Percentiles rank a stretch among this genome's conserved stretches.
phyloP scores from a whole-genome alignment of 1,140 invertebrate genomes.

The Halesus radiatus region DNA sequence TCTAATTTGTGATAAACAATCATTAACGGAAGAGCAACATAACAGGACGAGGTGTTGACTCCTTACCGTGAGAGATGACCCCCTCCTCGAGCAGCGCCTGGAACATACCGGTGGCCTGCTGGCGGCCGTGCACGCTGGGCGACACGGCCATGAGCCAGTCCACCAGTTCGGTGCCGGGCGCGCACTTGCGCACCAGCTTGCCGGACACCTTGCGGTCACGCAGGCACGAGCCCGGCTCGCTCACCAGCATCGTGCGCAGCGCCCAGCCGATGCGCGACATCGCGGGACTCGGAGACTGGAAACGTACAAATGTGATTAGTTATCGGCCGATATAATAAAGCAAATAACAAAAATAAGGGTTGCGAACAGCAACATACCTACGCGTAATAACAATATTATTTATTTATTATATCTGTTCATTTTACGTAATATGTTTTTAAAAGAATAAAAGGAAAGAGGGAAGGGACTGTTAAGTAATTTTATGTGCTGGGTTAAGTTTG shows the following conservation, averaged over 20 bases:
- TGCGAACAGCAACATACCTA: too few relatives aligned
- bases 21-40: too few relatives aligned
- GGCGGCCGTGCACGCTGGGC: constrained; percentile 73
- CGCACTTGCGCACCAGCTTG: constrained; percentile 72
- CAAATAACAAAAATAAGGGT: too few relatives aligned
- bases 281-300: constrained; percentile 74
- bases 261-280: constrained; percentile 79
- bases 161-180: constrained; percentile 80
- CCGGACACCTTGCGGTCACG: constrained; percentile 74
- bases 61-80: constrained; percentile 82
- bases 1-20: too few relatives aligned
- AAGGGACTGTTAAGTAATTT: too few relatives aligned
- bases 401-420: too few relatives aligned
- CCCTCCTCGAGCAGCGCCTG: constrained; percentile 88
- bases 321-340: too few relatives aligned
- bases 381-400: too few relatives aligned
- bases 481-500: too few relatives aligned
- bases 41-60: too few relatives aligned
- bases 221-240: constrained; percentile 73
- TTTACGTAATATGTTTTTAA: too few relatives aligned
- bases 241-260: constrained; percentile 77
- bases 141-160: constrained; percentile 80
- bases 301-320: constrained; percentile 37
- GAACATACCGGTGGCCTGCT: constrained; percentile 86
- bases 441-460: too few relatives aligned